These are phyloP conservation scores for Capreolus pygargus DNA, from an alignment of 2,113 vertebrate genomes.

Conservation along the genomic window DNA sequence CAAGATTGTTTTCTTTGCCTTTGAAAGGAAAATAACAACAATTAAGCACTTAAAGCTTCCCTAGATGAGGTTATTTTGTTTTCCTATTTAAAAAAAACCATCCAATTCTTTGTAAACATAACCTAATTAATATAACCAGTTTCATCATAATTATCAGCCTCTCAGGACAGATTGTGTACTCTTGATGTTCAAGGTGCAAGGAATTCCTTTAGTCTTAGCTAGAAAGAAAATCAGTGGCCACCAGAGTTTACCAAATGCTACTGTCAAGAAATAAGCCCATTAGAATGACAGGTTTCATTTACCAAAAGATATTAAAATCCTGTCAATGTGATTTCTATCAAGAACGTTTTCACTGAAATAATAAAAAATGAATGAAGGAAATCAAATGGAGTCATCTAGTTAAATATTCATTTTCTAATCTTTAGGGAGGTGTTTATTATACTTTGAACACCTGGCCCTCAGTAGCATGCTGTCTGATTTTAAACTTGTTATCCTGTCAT, in stretches of 20 bases:
- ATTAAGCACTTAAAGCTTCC: constrained; percentile 15
- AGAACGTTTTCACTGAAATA: constrained; percentile 76
- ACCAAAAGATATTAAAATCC: constrained; percentile 78
- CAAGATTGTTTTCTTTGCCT: neutral
- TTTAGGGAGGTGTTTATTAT: constrained; percentile 77
- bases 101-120: constrained; percentile 24
- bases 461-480: constrained; percentile 58
- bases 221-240: constrained; percentile 60
- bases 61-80: neutral
- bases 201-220: constrained; percentile 58
- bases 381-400: constrained; percentile 81
- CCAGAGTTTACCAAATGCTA: constrained; percentile 55
- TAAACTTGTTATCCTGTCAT: constrained; percentile 44
- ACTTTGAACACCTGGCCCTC: constrained; percentile 71
- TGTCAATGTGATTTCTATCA: constrained; percentile 81
- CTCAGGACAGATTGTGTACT: constrained; percentile 52
- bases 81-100: neutral
- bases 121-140: constrained; percentile 56
- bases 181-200: constrained; percentile 42
- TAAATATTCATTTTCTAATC: constrained; percentile 85
- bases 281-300: constrained; percentile 74
- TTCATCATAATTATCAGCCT: constrained; percentile 68
- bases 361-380: constrained; percentile 84
- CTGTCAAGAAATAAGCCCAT: constrained; percentile 47
- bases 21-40: constrained; percentile 51